Conservation (phyloP, 2,113 vertebrate genomes). For the Sylvilagus bachmani region DNA sequence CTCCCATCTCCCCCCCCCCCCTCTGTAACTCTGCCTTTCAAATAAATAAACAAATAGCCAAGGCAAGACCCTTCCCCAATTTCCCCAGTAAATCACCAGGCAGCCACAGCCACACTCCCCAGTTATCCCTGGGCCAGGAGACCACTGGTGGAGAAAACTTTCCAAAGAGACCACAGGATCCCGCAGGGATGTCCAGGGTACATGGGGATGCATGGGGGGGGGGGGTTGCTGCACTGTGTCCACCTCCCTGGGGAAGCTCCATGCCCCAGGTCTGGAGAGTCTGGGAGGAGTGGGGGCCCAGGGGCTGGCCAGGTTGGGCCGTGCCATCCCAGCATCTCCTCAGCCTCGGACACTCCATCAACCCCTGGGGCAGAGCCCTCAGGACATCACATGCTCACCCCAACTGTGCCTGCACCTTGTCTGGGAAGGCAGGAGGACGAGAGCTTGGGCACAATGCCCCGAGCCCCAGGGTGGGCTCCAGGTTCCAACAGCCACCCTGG, state of each 20-base stretch:
- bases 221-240: neutral
- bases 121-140: neutral
- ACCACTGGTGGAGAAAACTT: neutral
- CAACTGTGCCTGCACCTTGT: too few relatives aligned
- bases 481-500: neutral
- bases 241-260: neutral
- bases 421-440: neutral
- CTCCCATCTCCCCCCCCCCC: too few relatives aligned
- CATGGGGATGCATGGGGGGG: too few relatives aligned
- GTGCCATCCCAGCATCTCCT: neutral
- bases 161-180: neutral
- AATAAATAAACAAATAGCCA: too few relatives aligned
- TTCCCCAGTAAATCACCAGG: fast-evolving
- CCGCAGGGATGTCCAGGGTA: neutral
- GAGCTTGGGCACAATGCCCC: neutral
- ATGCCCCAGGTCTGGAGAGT: fast-evolving
- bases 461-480: fast-evolving
- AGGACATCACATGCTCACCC: too few relatives aligned
- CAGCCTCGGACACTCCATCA: fast-evolving
- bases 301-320: too few relatives aligned
- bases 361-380: too few relatives aligned
- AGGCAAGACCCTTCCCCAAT: neutral
- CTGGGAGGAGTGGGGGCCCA: neutral
- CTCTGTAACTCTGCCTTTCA: too few relatives aligned
- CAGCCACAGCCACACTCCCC: neutral